Percentiles rank a stretch among this genome's conserved stretches.
Evolutionary conservation across 2,113 vertebrate species (phyloP).

Genomic region (Capreolus pygargus): DNA sequence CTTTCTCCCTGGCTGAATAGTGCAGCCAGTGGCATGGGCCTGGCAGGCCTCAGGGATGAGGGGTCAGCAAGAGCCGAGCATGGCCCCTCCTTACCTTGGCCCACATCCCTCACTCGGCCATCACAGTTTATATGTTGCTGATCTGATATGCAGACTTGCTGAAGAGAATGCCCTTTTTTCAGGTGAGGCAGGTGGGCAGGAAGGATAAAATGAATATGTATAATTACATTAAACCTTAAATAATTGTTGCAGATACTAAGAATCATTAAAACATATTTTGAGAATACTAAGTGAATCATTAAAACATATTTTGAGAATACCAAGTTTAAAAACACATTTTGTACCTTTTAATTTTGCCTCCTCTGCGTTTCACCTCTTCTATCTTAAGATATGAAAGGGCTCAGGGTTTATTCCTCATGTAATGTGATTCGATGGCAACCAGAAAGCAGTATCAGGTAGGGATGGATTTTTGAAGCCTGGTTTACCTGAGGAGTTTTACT

Average conservation of each 20-base stretch:
- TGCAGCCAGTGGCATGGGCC: accelerated
- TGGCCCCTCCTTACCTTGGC: neutral
- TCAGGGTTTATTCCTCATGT: neutral
- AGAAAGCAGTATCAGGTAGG: neutral
- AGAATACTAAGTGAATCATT: neutral
- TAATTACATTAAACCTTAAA: neutral
- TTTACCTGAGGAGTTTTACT: neutral
- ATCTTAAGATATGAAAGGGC: neutral
- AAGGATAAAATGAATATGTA: neutral
- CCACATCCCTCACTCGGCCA: too few species aligned
- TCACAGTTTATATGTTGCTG: neutral
- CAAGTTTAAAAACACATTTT: neutral
- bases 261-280: neutral
- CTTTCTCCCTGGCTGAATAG: neutral
- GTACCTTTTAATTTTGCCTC: neutral
- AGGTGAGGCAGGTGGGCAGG: neutral
- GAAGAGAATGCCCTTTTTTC: neutral
- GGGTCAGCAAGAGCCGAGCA: neutral
- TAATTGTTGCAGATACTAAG: neutral
- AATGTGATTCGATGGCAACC: neutral
- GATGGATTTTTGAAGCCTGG: neutral
- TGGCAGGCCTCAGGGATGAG: neutral
- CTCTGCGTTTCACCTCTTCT: neutral
- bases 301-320: neutral
- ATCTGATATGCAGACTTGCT: neutral